phyloP scores from a whole-genome alignment of 2,888 invertebrate genomes.

The Lasioglossum malachurum region DNA sequence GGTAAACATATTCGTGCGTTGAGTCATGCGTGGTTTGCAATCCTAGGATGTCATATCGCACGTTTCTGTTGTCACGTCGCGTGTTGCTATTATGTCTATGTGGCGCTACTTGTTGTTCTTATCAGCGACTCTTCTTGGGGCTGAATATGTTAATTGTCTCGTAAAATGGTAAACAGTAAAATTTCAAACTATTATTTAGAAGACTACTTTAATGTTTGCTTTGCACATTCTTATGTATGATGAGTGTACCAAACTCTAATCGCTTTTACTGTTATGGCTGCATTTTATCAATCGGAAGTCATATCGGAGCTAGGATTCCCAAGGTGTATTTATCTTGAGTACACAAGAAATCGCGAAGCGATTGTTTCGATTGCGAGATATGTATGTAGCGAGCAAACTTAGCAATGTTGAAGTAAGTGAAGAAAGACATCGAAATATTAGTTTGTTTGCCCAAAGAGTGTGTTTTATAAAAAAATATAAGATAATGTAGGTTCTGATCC shows the following conservation, averaged over 20 bases:
- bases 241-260: too few relatives aligned
- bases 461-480: too few relatives aligned
- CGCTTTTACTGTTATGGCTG: not conserved
- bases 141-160: not conserved
- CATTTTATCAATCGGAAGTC: not conserved
- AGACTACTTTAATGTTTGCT: not conserved
- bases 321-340: not conserved
- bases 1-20: not conserved
- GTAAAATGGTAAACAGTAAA: not conserved
- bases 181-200: not conserved
- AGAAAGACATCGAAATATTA: too few relatives aligned
- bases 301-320: not conserved
- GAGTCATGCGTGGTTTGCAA: not conserved
- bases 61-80: not conserved
- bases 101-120: conserved; percentile 1
- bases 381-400: not conserved
- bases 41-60: conserved; percentile 10
- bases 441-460: too few relatives aligned
- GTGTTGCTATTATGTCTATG: conserved; percentile 1
- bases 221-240: too few relatives aligned
- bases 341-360: not conserved
- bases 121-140: not conserved
- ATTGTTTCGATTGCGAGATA: not conserved
- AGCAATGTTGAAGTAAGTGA: not conserved
- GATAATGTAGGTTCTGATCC: too few relatives aligned